Percentiles rank a stretch among this genome's conserved stretches.
Evolutionary conservation across 30 jellyfish, hydroid and myxozoan species (phyloP).

Genomic region (Catostylus mosaicus): DNA sequence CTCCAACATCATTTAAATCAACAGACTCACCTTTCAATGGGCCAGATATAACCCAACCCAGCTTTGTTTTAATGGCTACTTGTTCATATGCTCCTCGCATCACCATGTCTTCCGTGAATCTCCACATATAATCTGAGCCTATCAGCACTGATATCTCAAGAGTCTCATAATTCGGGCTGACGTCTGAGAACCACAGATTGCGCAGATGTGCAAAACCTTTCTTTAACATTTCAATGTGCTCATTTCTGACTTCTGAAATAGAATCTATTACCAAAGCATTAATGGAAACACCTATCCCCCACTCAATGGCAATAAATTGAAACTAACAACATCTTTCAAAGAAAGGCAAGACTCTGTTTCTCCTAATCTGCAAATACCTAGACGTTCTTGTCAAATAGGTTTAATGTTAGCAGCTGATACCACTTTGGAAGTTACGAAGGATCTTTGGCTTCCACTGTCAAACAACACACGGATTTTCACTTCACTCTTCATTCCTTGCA

Average conservation of each 20-base stretch:
- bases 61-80: conserved; percentile 23
- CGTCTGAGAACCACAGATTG: conserved; percentile 1
- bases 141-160: background rate
- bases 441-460: conserved; percentile 49
- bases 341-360: too few species aligned
- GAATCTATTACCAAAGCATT: too few species aligned
- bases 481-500: background rate
- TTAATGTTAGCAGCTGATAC: background rate
- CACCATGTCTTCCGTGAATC: background rate
- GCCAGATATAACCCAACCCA: conserved; percentile 31
- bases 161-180: background rate
- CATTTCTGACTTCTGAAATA: too few species aligned
- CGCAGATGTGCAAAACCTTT: conserved; percentile 6
- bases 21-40: conserved; percentile 25
- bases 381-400: too few species aligned
- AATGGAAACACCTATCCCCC: too few species aligned
- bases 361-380: too few species aligned
- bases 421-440: conserved; percentile 41
- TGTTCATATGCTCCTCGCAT: conserved; percentile 34
- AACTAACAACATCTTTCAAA: too few species aligned
- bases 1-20: background rate
- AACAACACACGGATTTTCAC: conserved; percentile 29
- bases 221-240: too few species aligned
- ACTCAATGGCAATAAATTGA: too few species aligned
- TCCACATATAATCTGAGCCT: conserved; percentile 21